Percentiles rank a stretch among this genome's conserved stretches.
phyloP scores from a whole-genome alignment of 2,797 vertebrate species.

The Erethizon dorsatum region DNA sequence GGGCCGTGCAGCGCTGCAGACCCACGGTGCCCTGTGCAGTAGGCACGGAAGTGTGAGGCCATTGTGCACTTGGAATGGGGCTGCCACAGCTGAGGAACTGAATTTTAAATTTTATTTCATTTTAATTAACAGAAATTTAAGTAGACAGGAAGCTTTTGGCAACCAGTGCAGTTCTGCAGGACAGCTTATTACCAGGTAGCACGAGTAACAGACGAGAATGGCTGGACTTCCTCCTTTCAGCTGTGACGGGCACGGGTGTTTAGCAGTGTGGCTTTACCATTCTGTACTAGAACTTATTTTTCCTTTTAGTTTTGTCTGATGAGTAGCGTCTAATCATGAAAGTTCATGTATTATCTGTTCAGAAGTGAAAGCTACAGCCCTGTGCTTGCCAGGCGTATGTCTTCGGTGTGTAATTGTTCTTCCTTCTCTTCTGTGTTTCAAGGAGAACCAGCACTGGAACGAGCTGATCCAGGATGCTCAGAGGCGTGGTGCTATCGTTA shows the following conservation, averaged over 20 bases:
- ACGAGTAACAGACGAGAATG: accelerated
- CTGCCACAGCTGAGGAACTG: neutral
- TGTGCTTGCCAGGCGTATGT: neutral
- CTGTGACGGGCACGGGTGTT: too few species aligned
- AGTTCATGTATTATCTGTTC: neutral
- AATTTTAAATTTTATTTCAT: neutral
- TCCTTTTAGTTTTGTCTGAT: neutral
- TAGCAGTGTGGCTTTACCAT: accelerated
- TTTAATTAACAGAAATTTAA: neutral
- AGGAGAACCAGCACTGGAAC: conserved; percentile 93
- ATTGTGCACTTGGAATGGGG: neutral
- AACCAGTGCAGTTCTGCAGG: neutral
- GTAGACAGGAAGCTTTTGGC: neutral
- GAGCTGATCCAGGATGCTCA: conserved; percentile 92
- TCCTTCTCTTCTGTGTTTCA: conserved; percentile 47
- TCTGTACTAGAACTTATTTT: accelerated
- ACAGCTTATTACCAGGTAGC: accelerated
- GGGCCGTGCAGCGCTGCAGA: neutral
- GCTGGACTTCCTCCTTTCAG: accelerated
- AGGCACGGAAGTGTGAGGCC: accelerated
- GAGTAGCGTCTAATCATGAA: accelerated
- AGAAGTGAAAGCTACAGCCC: neutral
- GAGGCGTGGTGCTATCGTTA: conserved; percentile 90
- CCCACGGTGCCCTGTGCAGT: accelerated
- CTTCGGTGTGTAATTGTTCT: conserved; percentile 39